These are phyloP conservation scores for Dynastes maya DNA, from an alignment of 2,888 invertebrate species.

Conservation along the genomic window DNA sequence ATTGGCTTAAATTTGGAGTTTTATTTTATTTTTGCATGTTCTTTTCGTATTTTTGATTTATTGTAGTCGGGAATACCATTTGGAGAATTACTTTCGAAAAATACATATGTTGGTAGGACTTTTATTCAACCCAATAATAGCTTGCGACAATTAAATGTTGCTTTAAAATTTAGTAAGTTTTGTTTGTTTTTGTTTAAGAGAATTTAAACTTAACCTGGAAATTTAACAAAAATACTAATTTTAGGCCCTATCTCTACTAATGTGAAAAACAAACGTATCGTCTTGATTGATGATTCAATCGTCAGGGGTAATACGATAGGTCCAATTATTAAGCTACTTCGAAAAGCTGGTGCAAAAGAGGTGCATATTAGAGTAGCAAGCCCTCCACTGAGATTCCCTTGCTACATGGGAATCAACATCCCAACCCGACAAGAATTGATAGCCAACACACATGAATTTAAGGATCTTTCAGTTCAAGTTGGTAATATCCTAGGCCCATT, in stretches of 20 bases:
- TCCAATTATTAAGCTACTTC: slow-evolving; percentile 92
- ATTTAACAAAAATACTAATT: neutral
- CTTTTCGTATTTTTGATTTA: slow-evolving; percentile 39
- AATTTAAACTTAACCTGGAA: neutral
- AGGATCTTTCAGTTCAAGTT: slow-evolving; percentile 87
- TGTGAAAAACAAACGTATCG: slow-evolving; percentile 88
- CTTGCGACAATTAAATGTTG: slow-evolving; percentile 91
- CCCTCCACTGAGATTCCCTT: slow-evolving; percentile 94
- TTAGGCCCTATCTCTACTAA: slow-evolving; percentile 89
- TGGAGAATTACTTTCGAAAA: slow-evolving; percentile 96
- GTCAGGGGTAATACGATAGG: slow-evolving; percentile 98
- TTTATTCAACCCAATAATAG: slow-evolving; percentile 97
- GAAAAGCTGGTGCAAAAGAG: slow-evolving; percentile 94
- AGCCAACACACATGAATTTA: slow-evolving; percentile 87
- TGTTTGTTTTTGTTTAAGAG: neutral
- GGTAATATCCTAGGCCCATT: slow-evolving; percentile 75
- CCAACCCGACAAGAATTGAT: slow-evolving; percentile 97
- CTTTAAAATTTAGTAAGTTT: slow-evolving; percentile 89
- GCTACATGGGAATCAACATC: slow-evolving; percentile 99
- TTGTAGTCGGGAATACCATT: slow-evolving; percentile 89
- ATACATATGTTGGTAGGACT: slow-evolving; percentile 96
- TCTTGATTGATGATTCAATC: slow-evolving; percentile 97
- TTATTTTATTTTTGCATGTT: neutral
- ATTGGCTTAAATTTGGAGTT: neutral
- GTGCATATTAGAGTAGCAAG: slow-evolving; percentile 98